A percentile compares a stretch with the other conserved stretches of the same genome.
phyloP scores from a whole-genome alignment of 2,113 vertebrate genomes.

The Ptilonorhynchus violaceus region DNA sequence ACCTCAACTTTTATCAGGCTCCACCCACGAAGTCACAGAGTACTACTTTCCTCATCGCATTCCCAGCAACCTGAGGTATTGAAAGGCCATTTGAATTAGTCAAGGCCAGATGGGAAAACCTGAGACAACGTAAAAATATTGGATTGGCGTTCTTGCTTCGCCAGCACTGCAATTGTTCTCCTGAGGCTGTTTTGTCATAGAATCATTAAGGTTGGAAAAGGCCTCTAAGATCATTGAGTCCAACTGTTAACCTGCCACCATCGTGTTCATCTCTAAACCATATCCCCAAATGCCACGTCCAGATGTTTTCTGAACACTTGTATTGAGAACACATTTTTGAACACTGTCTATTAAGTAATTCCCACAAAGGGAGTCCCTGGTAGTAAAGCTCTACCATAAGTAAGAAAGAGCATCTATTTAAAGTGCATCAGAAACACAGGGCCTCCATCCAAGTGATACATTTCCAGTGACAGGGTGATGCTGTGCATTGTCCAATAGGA shows the following conservation, averaged over 20 bases:
- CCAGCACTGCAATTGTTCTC: not conserved
- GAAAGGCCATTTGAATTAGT: not conserved
- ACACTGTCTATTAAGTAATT: not conserved
- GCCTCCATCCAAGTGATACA: not conserved
- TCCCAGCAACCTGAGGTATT: not conserved
- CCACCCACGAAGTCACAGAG: not conserved
- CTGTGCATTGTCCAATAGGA: not conserved
- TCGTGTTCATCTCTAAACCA: not conserved
- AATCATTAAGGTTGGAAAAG: not conserved
- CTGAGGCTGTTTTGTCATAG: not conserved
- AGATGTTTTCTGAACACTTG: not conserved
- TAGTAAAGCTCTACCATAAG: not conserved
- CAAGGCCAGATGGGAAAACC: not conserved
- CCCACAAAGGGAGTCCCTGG: not conserved
- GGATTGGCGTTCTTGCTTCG: not conserved
- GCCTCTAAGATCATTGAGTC: not conserved
- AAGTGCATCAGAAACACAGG: not conserved
- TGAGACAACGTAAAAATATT: rapidly evolving
- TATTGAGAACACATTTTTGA: not conserved
- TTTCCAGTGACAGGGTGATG: not conserved
- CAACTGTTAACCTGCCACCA: not conserved
- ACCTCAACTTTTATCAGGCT: not conserved
- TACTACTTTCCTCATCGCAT: not conserved
- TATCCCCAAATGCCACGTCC: not conserved
- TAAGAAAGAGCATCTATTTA: not conserved